Evolutionary conservation across 23 tunicate genomes (phyloP).

Genomic region (Botrylloides violaceus): DNA sequence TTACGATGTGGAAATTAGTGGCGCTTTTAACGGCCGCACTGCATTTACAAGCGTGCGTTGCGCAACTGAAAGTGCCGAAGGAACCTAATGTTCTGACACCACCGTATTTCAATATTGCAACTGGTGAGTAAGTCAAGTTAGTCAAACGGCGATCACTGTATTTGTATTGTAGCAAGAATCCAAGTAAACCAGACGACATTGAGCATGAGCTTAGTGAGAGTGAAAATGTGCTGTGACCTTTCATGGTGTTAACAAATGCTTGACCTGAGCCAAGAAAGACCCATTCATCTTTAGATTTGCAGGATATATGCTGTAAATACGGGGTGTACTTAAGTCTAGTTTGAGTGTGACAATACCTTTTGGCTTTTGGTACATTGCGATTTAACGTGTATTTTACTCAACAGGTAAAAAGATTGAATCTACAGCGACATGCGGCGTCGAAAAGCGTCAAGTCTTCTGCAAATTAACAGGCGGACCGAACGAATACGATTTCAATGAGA

Average conservation of each 20-base stretch:
- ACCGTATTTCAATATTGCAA: conserved; percentile 86
- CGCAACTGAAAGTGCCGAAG: not conserved
- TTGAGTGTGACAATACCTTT: no score
- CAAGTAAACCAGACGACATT: no score
- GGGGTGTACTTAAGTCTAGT: no score
- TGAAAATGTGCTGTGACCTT: no score
- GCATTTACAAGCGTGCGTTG: conserved; percentile 5
- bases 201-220: no score
- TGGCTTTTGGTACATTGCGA: no score
- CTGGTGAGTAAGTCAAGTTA: conserved; percentile 67
- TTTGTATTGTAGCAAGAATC: no score
- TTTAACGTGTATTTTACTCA: not conserved
- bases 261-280: no score
- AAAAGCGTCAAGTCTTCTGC: conserved; percentile 77
- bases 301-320: no score
- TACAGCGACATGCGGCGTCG: conserved; percentile 91
- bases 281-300: no score
- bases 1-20: conserved; percentile 9
- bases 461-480: conserved; percentile 95
- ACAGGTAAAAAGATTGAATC: conserved; percentile 74
- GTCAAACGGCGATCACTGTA: no score
- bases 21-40: conserved; percentile 7
- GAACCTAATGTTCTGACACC: conserved; percentile 60
- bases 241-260: no score
- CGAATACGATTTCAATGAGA: conserved; percentile 50